A percentile compares a stretch with the other conserved stretches of the same genome.
Evolutionary conservation across 2,113 vertebrate genomes (phyloP).

Genomic region (Harpagus bidentatus): DNA sequence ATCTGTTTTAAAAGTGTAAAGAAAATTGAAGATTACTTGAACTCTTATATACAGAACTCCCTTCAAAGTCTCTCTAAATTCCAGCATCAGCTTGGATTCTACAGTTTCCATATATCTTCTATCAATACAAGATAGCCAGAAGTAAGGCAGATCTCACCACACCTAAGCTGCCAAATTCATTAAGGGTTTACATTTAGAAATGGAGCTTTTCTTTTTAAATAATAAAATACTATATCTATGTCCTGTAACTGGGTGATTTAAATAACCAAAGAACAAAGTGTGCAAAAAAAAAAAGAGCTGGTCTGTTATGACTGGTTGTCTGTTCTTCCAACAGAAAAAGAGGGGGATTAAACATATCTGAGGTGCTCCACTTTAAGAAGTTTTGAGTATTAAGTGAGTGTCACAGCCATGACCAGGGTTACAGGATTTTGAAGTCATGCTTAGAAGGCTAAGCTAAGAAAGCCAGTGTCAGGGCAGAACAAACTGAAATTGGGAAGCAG

Average conservation of each 20-base stretch:
- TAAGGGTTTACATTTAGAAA: not conserved
- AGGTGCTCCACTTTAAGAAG: not conserved
- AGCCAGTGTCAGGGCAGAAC: not conserved
- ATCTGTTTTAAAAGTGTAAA: not conserved
- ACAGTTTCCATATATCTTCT: not conserved
- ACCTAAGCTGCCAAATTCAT: not conserved
- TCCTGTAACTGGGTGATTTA: not conserved
- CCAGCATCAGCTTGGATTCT: not conserved
- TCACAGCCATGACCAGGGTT: not conserved
- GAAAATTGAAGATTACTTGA: not conserved
- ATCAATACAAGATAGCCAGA: not conserved
- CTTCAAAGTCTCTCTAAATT: not conserved
- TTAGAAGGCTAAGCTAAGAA: not conserved
- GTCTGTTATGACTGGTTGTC: not conserved
- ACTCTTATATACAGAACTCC: not conserved
- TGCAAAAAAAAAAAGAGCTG: no score
- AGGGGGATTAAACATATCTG: not conserved
- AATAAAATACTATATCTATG: not conserved
- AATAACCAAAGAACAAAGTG: not conserved
- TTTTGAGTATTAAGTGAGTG: not conserved
- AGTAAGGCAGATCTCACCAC: not conserved
- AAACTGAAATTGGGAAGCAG: not conserved
- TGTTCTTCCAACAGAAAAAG: not conserved
- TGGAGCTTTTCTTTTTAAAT: not conserved
- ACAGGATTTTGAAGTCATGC: not conserved